These are phyloP conservation scores for Napeogenes inachia DNA, from an alignment of 2,888 invertebrate species.

Conservation along the genomic window DNA sequence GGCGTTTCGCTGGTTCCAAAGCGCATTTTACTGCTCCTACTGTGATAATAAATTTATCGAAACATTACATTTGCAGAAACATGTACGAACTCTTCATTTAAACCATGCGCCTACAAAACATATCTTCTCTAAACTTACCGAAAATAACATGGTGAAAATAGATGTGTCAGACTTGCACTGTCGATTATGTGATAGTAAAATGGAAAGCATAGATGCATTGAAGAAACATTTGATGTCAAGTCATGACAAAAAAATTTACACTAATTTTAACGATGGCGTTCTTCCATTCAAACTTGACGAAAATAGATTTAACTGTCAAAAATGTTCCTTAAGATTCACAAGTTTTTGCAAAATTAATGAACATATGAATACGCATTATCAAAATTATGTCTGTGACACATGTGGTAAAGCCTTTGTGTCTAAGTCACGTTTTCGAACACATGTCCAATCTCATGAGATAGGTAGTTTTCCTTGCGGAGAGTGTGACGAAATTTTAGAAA, in stretches of 20 bases:
- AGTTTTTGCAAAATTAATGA: constrained; percentile 61
- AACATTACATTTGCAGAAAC: constrained; percentile 47
- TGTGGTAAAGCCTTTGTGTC: constrained; percentile 68
- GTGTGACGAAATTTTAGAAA: constrained; percentile 53
- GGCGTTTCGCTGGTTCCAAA: constrained; percentile 68
- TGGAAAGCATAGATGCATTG: constrained; percentile 47
- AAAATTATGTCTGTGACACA: constrained; percentile 63
- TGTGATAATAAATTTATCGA: constrained; percentile 61
- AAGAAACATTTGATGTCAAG: constrained; percentile 51
- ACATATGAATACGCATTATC: constrained; percentile 67
- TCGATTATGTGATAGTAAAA: constrained; percentile 46
- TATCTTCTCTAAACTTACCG: constrained; percentile 61
- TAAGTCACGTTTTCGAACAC: constrained; percentile 59
- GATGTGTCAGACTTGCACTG: constrained; percentile 58
- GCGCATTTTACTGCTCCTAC: constrained; percentile 64
- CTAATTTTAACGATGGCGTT: constrained; percentile 60
- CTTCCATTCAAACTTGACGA: constrained; percentile 61
- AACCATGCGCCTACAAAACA: constrained; percentile 48
- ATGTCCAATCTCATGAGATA: constrained; percentile 59
- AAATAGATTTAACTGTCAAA: constrained; percentile 54
- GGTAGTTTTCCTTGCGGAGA: constrained; percentile 61
- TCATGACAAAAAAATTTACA: constrained; percentile 48
- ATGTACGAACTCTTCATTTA: constrained; percentile 48
- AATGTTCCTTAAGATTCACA: constrained; percentile 47
- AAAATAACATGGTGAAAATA: constrained; percentile 71